Base-by-base conservation (phyloP, 2,888 invertebrate species). In the Mesochorus sp. region DNA sequence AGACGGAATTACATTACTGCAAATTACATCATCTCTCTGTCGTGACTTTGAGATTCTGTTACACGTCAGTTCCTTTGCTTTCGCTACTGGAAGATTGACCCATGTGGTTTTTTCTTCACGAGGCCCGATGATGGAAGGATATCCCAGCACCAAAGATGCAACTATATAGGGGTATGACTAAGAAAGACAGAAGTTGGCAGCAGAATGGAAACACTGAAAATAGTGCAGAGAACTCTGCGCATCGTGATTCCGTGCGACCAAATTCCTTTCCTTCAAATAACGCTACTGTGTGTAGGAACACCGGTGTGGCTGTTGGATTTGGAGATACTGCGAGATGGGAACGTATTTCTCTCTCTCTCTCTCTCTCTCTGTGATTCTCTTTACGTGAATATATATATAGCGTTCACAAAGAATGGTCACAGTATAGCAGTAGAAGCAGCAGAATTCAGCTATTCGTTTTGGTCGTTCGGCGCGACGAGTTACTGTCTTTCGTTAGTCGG, bases 401-500 rank as follows among this genome's bases (percentile, higher is more conserved):
- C 17, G 53, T 31, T 39, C 62, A 24, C 70, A 19, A 44, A 34
- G 64, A 53, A 74, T 68, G 71, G 37, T 62, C 57, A 26, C n/a
- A 66, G 62, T 39, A 72, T 12, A 62, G 55, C 28, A 73, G 49
- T 12, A 53, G 66, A 42, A 39, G 59, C 37, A 51, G 59, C 49
- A 51, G 76, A 55, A 74, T 79, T 81, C 72, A 53, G 67, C 72
- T 64, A 81, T 76, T 79, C 67, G 67, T 67, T 75, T 61, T 77
- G 74, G 51, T 79, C 61, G 70, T 73, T 80, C 66, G 66, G 64
- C 64, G 76, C 67, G 59, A 71, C 76, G 78, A 78, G 76, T 81
- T 81, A 81, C 77, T 70, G 81, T 81, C 81, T 81, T 81, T 81
- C 80, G 75, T 75, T 81, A 75, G 76, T 67, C 77, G 81, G 75